Evolutionary conservation across 2,888 invertebrate genomes (phyloP).

Genomic region (Diplazon laetatorius): DNA sequence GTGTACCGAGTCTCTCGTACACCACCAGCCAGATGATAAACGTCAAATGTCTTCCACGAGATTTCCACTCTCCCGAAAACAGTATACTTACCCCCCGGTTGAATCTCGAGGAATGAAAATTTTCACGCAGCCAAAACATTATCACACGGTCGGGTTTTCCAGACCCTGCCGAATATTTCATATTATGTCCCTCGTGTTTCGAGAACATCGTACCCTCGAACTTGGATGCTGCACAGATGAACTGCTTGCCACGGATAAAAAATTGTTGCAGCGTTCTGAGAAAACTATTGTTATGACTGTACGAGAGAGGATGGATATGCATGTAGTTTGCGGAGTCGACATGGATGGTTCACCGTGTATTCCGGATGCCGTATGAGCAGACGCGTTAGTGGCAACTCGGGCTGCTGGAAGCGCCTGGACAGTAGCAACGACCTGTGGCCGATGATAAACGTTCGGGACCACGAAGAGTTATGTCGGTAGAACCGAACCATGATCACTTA

Average conservation of each 20-base stretch:
- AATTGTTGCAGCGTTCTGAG: slow-evolving; percentile 3
- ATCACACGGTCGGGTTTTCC: slow-evolving; percentile 12
- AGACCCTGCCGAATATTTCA: slow-evolving; percentile 41
- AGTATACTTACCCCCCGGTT: background rate
- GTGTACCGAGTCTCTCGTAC: slow-evolving; percentile 50
- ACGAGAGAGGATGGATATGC: background rate
- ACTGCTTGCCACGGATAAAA: background rate
- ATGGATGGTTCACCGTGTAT: background rate
- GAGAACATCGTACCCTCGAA: slow-evolving; percentile 6
- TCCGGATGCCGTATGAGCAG: background rate
- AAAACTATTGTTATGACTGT: slow-evolving; percentile 36
- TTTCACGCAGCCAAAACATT: background rate
- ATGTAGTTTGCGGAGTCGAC: slow-evolving; percentile 10
- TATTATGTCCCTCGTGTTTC: background rate
- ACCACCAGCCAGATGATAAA: slow-evolving; percentile 52
- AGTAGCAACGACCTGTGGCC: slow-evolving; percentile 6
- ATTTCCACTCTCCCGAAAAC: slow-evolving; percentile 22
- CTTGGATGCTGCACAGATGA: slow-evolving; percentile 37
- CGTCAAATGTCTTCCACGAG: slow-evolving; percentile 56
- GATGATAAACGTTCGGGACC: slow-evolving; percentile 35
- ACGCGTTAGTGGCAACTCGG: background rate
- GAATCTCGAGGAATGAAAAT: background rate
- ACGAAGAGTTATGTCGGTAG: slow-evolving; percentile 3
- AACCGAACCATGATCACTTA: slow-evolving; percentile 12
- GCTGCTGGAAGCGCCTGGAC: background rate